phyloP scores from a whole-genome alignment of 2,113 vertebrate species.

The Orthonyx spaldingii region DNA sequence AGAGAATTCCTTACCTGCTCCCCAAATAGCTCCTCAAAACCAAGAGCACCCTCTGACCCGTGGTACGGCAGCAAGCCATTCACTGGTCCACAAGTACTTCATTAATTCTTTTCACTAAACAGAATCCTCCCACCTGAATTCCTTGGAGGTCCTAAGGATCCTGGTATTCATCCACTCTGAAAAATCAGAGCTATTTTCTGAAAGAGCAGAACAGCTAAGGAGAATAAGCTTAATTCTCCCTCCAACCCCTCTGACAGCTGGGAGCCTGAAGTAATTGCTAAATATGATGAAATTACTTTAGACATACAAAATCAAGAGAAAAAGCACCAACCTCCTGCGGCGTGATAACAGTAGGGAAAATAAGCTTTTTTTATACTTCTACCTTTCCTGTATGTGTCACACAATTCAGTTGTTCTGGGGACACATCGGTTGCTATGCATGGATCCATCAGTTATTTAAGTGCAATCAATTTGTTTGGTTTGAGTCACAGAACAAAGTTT shows the following conservation, averaged over 20 bases:
- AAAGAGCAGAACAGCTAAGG: neutral
- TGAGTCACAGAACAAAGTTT: neutral
- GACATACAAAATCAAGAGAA: neutral
- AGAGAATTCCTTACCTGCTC: neutral
- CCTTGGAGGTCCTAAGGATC: neutral
- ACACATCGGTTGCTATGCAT: rapidly evolving
- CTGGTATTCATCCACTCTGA: neutral
- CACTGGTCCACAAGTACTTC: neutral
- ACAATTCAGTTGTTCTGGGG: neutral
- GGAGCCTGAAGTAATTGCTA: neutral
- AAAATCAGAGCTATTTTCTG: neutral
- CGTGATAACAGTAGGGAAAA: neutral
- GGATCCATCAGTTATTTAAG: neutral
- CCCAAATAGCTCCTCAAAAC: neutral
- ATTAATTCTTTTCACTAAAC: neutral
- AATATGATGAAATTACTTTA: neutral
- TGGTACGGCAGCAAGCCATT: neutral
- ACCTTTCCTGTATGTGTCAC: neutral
- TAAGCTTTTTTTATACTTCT: neutral
- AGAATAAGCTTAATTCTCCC: neutral
- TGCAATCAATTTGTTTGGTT: neutral
- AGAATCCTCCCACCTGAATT: neutral
- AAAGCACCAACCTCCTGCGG: neutral
- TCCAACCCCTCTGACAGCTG: neutral
- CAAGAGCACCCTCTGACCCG: rapidly evolving